Evolutionary conservation across 2,797 vertebrate species (phyloP).

Genomic region (Myioborus melanocephalus): DNA sequence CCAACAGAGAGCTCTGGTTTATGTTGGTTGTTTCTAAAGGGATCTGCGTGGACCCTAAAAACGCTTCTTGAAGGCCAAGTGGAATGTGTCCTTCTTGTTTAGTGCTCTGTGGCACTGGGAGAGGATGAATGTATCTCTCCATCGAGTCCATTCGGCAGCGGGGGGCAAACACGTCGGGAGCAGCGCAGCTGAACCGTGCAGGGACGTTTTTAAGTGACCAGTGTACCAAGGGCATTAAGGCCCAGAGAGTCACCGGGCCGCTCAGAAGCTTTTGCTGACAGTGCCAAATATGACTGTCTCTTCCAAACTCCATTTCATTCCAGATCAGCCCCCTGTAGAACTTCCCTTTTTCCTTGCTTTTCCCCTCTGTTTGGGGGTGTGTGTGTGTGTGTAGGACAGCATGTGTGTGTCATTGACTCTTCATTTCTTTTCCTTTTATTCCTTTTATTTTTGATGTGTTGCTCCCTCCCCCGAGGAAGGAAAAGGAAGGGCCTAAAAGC

Average conservation of each 20-base stretch:
- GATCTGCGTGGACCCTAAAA: constrained; percentile 33
- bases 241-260: neutral
- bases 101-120: constrained; percentile 5
- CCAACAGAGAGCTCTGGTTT: constrained; percentile 10
- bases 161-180: neutral
- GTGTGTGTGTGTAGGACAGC: neutral
- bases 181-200: neutral
- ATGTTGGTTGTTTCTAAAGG: constrained; percentile 25
- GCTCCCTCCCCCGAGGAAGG: neutral
- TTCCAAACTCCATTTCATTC: constrained; percentile 60
- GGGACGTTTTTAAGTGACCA: neutral
- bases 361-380: neutral
- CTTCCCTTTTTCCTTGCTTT: neutral
- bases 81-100: neutral
- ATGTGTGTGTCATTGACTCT: neutral
- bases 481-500: constrained; percentile 2
- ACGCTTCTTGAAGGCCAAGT: constrained; percentile 35
- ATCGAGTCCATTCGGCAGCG: neutral
- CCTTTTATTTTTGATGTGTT: neutral
- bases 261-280: constrained; percentile 61
- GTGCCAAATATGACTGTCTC: constrained; percentile 61
- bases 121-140: neutral
- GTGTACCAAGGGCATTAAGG: constrained; percentile 49
- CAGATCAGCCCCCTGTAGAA: neutral
- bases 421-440: neutral